Evolutionary conservation across 2,888 invertebrate genomes (phyloP).

Genomic region (Dolomedes plantarius): DNA sequence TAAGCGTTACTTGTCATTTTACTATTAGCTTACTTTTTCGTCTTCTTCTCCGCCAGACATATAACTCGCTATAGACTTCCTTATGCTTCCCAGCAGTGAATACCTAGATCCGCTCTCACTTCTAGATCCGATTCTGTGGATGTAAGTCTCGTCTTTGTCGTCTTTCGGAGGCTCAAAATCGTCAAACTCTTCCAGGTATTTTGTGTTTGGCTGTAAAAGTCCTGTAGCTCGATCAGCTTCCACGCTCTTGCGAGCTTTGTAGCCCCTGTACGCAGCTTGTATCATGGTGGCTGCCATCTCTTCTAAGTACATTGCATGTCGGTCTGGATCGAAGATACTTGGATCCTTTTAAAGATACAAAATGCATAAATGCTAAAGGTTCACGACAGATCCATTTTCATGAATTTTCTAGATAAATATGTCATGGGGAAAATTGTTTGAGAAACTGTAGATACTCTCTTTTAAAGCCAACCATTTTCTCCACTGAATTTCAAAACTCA

Average conservation of each 20-base stretch:
- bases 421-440: no score
- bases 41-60: background rate
- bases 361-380: background rate
- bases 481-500: no score
- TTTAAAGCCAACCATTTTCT: no score
- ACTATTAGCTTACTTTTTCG: no score
- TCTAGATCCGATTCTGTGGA: background rate
- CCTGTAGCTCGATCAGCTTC: background rate
- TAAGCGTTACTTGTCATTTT: no score
- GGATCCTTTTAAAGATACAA: slow-evolving; percentile 45
- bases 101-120: background rate
- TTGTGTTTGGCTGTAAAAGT: background rate
- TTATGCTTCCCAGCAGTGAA: background rate
- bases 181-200: background rate
- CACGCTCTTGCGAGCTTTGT: background rate
- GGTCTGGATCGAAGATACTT: slow-evolving; percentile 45
- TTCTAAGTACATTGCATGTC: slow-evolving; percentile 17
- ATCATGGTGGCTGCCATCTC: slow-evolving; percentile 45
- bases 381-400: no score
- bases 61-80: background rate
- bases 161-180: background rate
- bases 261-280: slow-evolving; percentile 44
- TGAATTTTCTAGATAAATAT: no score
- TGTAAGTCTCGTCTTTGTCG: background rate
- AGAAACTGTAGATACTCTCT: no score